phyloP scores from a whole-genome alignment of 1,140 invertebrate species.

The Geopemphigus sp. region DNA sequence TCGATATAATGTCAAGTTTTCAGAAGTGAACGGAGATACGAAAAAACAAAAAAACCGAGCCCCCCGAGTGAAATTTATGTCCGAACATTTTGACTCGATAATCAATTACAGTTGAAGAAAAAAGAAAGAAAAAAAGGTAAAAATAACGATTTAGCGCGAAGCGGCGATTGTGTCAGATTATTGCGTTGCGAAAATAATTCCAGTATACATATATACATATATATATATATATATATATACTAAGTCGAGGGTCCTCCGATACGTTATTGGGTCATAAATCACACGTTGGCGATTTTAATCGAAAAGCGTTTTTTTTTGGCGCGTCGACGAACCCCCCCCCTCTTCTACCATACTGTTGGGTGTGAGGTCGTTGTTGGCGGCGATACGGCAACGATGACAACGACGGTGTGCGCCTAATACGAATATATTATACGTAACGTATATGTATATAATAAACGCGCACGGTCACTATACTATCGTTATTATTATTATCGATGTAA shows the following conservation, averaged over 20 bases:
- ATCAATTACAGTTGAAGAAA: neutral
- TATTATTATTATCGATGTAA: neutral
- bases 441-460: neutral
- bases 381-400: no score
- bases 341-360: no score
- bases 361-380: no score
- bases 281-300: slow-evolving; percentile 17
- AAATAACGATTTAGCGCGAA: neutral
- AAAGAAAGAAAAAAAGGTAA: neutral
- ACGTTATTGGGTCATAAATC: slow-evolving; percentile 12
- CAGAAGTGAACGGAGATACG: no score
- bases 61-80: neutral
- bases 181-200: slow-evolving; percentile 5
- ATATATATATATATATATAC: neutral
- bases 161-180: neutral
- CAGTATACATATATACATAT: neutral
- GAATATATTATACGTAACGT: no score
- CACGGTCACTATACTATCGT: neutral
- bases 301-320: slow-evolving; percentile 7
- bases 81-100: neutral
- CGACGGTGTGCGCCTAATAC: no score
- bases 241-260: neutral
- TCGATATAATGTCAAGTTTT: no score
- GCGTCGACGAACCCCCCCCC: no score
- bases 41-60: no score